Evolutionary conservation across 2,113 vertebrate genomes (phyloP).

Genomic region (Mystacornis crossleyi): DNA sequence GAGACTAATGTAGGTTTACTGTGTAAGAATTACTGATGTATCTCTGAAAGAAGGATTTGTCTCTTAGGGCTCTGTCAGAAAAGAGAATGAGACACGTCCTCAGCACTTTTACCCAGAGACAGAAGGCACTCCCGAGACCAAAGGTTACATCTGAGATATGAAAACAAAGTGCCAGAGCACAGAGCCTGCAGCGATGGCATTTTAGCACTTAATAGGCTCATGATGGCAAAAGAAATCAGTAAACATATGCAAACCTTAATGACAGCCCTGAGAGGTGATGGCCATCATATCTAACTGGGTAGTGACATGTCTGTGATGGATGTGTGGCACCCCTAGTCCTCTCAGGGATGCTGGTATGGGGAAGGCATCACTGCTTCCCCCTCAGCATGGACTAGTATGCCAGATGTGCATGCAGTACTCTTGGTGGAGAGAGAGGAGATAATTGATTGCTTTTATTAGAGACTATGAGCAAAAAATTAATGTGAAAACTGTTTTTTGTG

Average conservation of each 20-base stretch:
- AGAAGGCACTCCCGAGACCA: accelerated
- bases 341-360: background rate
- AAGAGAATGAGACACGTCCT: background rate
- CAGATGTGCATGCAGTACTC: background rate
- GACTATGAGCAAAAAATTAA: no score
- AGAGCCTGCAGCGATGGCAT: background rate
- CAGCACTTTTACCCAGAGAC: background rate
- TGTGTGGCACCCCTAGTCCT: background rate
- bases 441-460: no score
- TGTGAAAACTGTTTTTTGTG: background rate
- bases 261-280: background rate
- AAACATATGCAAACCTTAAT: background rate
- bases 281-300: background rate
- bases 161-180: background rate
- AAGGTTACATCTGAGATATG: background rate
- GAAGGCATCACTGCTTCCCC: background rate
- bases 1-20: background rate
- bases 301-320: background rate
- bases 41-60: background rate
- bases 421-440: background rate
- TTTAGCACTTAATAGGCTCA: background rate
- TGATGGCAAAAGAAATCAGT: background rate
- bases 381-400: background rate
- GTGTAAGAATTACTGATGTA: background rate
- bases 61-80: background rate